Evolutionary conservation across 2,113 vertebrate genomes (phyloP).

Genomic region (Grallaria varia): DNA sequence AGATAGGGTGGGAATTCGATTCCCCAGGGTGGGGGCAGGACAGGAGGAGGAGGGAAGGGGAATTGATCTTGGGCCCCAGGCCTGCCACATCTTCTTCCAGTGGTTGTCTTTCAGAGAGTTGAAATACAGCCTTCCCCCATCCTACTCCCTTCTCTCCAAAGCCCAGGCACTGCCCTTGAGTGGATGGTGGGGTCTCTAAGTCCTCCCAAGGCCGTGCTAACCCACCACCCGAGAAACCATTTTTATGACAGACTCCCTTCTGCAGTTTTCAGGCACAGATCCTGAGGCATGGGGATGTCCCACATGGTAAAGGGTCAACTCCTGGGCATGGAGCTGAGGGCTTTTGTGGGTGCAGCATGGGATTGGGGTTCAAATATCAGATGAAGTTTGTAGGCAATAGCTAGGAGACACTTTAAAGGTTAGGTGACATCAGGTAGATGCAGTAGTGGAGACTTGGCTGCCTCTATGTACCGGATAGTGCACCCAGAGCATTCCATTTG

Average conservation of each 20-base stretch:
- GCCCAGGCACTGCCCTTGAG: background rate
- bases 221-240: background rate
- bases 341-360: background rate
- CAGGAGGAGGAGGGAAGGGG: background rate
- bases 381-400: background rate
- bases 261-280: background rate
- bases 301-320: background rate
- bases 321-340: background rate
- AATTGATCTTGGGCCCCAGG: background rate
- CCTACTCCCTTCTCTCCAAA: background rate
- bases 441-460: background rate
- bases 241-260: background rate
- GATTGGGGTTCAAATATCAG: background rate
- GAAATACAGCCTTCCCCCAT: background rate
- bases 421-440: background rate
- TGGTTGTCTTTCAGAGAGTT: background rate
- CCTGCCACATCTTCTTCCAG: background rate
- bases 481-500: background rate
- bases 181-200: too few species aligned
- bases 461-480: background rate
- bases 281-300: background rate
- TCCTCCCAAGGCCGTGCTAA: background rate
- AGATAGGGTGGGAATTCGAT: background rate
- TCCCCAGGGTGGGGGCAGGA: fast-evolving
- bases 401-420: background rate